A percentile compares a stretch with the other conserved stretches of the same genome.
Evolutionary conservation across 2,888 invertebrate genomes (phyloP).

Genomic region (Pollenia griseotomentosa): DNA sequence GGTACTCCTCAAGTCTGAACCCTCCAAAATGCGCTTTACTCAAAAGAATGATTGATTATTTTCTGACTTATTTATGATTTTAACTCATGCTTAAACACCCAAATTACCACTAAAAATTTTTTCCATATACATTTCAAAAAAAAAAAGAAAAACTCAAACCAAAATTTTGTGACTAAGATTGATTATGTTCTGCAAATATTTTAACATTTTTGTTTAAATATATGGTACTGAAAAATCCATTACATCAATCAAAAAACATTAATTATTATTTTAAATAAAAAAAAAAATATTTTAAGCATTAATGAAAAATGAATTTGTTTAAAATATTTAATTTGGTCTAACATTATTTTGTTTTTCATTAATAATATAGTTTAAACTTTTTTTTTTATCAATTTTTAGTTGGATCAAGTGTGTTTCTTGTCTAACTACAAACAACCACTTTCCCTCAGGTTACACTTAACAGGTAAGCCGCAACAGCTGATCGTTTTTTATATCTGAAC

Average conservation of each 20-base stretch:
- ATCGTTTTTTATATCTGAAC: too few species aligned
- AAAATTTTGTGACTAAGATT: conserved; percentile 65
- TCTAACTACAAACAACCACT: background rate
- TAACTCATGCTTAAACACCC: conserved; percentile 63
- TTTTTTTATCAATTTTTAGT: background rate
- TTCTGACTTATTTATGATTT: conserved; percentile 66
- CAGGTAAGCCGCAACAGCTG: too few species aligned
- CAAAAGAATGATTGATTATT: conserved; percentile 63
- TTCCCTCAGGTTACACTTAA: conserved; percentile 5
- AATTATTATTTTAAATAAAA: conserved; percentile 39
- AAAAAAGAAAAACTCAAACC: conserved; percentile 24
- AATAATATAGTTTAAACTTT: conserved; percentile 6
- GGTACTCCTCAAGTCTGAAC: background rate
- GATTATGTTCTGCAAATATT: conserved; percentile 51
- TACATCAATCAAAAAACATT: conserved; percentile 65
- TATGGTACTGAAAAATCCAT: conserved; percentile 42
- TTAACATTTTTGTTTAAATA: conserved; percentile 1
- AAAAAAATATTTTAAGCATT: background rate
- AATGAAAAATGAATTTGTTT: conserved; percentile 1
- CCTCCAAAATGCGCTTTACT: background rate
- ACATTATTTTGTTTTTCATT: background rate
- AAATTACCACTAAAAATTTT: conserved; percentile 54
- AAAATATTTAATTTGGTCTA: conserved; percentile 12
- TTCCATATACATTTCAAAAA: conserved; percentile 9
- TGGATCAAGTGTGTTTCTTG: background rate